Evolutionary conservation across 92 coral and sea anemone species (phyloP), one percentile per base, ranked within the genome.

Genomic region (Nematostella vectensis): DNA sequence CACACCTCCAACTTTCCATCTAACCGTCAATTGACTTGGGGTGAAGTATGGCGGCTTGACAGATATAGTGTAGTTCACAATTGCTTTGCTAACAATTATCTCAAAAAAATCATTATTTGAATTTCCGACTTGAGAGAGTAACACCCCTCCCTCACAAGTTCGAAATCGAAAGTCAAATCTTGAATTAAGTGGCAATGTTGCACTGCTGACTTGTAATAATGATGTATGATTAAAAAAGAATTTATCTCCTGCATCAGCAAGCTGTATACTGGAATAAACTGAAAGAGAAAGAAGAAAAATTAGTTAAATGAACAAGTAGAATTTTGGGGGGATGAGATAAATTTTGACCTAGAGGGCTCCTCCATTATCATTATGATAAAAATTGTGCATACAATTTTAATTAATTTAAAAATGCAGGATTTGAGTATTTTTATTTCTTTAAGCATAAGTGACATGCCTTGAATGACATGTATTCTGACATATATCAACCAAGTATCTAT

Each of bases 141-240:
- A 54, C 17, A 48, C 65, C n/a, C 98, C 98, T 50, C 98, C 98
- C 2, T 48, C 33, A 50, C 97, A 91, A 69, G 97, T 91, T 67
- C 71, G 81, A 56, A 91, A 86, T n/a, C 58, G 48, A 30, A 91
- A 73, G 3, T 50, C 67, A 71, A 91, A 91, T 47, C 83, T 80
- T 39, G 25, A 6, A 33, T 33, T 33, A 15, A 85, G 71, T 15
- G 88, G 86, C 29, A 91, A 58, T 17, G 50, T 59, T 4, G 63
- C 69, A 17, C 80, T 36, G 2, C 68, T 31, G 0, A 87, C 71
- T 67, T 81, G 88, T 48, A 91, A 62, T 17, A 27, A 28, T 37
- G 98, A 86, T 25, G 95, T 77, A 44, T 63, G 63, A 63, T 91
- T 86, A 72, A 91, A 91, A 68, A 74, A 85, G 61, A 84, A 70